phyloP scores from a whole-genome alignment of 2,113 vertebrate species.

The Strigops habroptila region DNA sequence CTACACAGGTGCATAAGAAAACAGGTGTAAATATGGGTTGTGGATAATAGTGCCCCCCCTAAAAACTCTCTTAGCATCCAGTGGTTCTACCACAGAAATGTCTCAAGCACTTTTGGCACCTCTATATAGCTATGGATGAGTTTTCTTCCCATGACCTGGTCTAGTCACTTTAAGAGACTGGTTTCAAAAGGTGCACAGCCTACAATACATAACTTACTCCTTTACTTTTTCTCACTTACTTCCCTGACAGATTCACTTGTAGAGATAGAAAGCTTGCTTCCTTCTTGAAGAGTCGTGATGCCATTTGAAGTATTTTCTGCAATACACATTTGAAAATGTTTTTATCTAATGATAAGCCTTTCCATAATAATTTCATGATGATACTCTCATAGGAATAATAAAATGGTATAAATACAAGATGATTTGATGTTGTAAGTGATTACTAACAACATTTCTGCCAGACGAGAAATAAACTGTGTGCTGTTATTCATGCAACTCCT shows the following conservation, averaged over 20 bases:
- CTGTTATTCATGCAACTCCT: not conserved
- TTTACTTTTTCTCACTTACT: not conserved
- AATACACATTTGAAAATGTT: not conserved
- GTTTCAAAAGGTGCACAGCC: not conserved
- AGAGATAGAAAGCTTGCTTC: not conserved
- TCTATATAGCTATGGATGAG: not conserved
- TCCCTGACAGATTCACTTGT: not conserved
- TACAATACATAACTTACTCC: not conserved
- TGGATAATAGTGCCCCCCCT: not conserved
- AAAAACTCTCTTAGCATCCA: not conserved
- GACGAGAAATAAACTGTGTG: not conserved
- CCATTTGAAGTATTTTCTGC: not conserved
- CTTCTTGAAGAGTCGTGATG: not conserved
- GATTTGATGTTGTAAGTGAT: conserved; percentile 17
- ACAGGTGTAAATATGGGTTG: not conserved
- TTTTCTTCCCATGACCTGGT: not conserved
- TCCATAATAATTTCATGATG: not conserved
- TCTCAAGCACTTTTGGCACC: not conserved
- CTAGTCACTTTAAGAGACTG: not conserved
- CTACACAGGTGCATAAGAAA: not conserved
- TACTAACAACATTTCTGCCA: conserved; percentile 10
- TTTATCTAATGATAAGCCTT: not conserved
- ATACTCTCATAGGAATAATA: conserved; percentile 4
- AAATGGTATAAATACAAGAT: not conserved
- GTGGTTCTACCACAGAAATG: not conserved